A percentile compares a stretch with the other conserved stretches of the same genome.
These are phyloP conservation scores for Avahi laniger DNA, from an alignment of 2,797 vertebrate species.

Conservation along the genomic window DNA sequence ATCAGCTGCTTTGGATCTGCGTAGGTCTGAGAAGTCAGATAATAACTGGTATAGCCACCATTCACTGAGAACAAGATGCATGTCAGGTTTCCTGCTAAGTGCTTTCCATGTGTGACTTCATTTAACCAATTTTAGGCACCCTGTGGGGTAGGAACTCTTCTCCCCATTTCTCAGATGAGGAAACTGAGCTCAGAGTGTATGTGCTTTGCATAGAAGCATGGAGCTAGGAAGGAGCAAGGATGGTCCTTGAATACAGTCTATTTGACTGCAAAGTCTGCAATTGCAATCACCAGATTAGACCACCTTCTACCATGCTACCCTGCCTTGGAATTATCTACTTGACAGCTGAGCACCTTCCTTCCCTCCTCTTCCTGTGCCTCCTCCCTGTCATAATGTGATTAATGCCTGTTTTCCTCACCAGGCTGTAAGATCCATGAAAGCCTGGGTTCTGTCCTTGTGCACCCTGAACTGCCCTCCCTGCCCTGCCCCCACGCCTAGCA, in stretches of 20 bases:
- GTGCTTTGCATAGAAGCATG: neutral
- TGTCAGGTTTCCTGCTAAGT: neutral
- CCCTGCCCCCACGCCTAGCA: rapidly evolving
- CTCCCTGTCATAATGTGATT: neutral
- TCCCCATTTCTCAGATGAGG: neutral
- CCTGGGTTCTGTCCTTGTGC: neutral
- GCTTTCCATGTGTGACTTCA: neutral
- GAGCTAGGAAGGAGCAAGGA: neutral
- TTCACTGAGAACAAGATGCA: rapidly evolving
- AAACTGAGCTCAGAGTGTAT: neutral
- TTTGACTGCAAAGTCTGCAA: neutral
- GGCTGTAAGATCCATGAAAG: neutral
- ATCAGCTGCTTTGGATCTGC: neutral
- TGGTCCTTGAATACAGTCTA: neutral
- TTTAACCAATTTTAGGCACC: neutral
- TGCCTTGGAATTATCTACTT: neutral
- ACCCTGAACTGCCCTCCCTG: neutral
- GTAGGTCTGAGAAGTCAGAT: neutral
- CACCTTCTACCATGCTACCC: neutral
- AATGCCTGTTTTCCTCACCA: neutral
- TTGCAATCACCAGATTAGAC: no score
- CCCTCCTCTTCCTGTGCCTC: neutral
- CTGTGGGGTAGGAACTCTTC: neutral
- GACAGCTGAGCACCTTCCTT: neutral
- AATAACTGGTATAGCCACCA: neutral